These are phyloP conservation scores for Chionodraco myersi DNA, from an alignment of 2,113 vertebrate species.

Conservation along the genomic window DNA sequence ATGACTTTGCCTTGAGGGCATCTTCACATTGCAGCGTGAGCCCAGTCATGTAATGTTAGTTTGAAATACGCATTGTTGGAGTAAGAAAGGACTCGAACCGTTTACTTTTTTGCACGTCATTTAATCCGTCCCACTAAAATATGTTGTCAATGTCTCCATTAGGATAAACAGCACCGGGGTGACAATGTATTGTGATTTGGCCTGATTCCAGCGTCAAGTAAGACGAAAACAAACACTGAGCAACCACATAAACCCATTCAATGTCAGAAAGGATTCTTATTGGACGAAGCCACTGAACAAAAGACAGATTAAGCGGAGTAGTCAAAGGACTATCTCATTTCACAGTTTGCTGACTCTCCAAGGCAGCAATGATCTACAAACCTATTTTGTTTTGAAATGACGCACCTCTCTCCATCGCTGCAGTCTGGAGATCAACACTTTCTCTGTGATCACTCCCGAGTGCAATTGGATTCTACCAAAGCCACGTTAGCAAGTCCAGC, in stretches of 20 bases:
- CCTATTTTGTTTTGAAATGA: conserved; percentile 30
- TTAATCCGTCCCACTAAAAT: too few species aligned
- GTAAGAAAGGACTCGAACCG: too few species aligned
- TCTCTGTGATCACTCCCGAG: conserved; percentile 42
- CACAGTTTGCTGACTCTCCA: conserved; percentile 57
- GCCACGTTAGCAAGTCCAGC: conserved; percentile 42
- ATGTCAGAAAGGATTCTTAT: conserved; percentile 65
- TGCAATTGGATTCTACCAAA: conserved; percentile 40
- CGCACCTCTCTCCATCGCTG: conserved; percentile 21
- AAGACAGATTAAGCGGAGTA: conserved; percentile 45
- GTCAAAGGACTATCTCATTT: conserved; percentile 66
- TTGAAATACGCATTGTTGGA: too few species aligned
- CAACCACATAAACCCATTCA: conserved; percentile 54
- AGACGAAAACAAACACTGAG: conserved; percentile 11
- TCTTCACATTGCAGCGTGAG: too few species aligned
- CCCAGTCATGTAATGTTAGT: too few species aligned
- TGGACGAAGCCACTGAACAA: conserved; percentile 47
- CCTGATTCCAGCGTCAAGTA: conserved; percentile 19
- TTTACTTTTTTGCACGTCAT: too few species aligned
- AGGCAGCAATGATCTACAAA: conserved; percentile 47
- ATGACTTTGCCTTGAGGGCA: too few species aligned
- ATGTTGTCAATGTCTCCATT: too few species aligned
- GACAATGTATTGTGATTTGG: neutral
- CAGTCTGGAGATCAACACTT: conserved; percentile 1
- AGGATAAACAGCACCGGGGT: too few species aligned